These are phyloP conservation scores for Pelodytes ibericus DNA, from an alignment of 2,797 vertebrate genomes.

Conservation along the genomic window DNA sequence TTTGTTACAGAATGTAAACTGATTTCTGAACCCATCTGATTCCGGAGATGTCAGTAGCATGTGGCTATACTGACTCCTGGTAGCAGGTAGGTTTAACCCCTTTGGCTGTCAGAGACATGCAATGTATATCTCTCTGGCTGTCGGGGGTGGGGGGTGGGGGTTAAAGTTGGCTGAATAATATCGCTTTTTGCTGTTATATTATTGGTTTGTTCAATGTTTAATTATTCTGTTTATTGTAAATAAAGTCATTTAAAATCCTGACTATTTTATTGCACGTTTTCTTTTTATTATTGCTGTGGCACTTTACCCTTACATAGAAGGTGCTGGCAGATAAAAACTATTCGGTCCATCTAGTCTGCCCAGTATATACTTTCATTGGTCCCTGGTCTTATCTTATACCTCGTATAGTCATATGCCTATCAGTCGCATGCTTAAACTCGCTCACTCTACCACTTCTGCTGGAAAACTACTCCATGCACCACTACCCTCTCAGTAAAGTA, in stretches of 20 bases:
- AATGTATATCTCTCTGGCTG: not conserved
- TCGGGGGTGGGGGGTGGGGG: conserved; percentile 2
- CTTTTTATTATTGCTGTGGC: not conserved
- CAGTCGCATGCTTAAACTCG: too few species aligned
- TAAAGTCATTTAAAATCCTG: conserved; percentile 57
- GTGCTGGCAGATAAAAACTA: too few species aligned
- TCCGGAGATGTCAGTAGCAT: conserved; percentile 18
- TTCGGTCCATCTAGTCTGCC: too few species aligned
- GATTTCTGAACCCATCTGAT: conserved; percentile 27
- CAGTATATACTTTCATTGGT: too few species aligned
- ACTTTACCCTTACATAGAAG: too few species aligned
- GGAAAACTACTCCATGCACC: too few species aligned
- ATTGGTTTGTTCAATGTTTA: conserved; percentile 53
- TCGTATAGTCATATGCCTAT: too few species aligned
- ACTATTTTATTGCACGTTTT: not conserved
- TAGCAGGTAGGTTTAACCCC: not conserved
- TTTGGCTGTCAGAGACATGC: not conserved
- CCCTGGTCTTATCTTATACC: too few species aligned
- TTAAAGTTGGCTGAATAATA: conserved; percentile 37
- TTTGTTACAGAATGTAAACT: conserved; percentile 34
- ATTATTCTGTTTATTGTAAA: conserved; percentile 57
- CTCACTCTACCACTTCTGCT: too few species aligned
- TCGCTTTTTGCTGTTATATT: conserved; percentile 52
- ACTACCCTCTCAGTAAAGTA: too few species aligned
- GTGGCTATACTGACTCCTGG: conserved; percentile 2